Base-by-base conservation (phyloP, 2,888 invertebrate species). In the Rhagophthalmus giganteus region DNA sequence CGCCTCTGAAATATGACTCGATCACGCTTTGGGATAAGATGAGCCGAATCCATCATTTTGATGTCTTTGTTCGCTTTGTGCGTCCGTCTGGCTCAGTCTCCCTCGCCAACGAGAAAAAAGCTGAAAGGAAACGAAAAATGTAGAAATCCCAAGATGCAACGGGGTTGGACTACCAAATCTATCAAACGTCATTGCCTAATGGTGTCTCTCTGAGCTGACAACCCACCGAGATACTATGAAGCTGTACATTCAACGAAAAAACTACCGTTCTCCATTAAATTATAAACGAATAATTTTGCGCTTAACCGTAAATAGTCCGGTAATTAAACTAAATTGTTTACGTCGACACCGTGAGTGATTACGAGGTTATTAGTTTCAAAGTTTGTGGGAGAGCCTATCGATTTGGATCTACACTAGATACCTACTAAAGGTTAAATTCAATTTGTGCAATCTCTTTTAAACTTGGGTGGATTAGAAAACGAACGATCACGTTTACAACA, bases 31-130 rank as follows among this genome's bases (percentile, higher is more conserved):
- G 72, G 74, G 73, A 74, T 72, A 74, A 75, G 75, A 76, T 75
- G 76, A 75, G 75, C 74, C 72, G 70, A 72, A 76, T 76, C 72
- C 74, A 76, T 76, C 75, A 76, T 76, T 71, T 74, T 76, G 75
- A 75, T 76, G 75, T 75, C 76, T 76, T 75, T 75, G 75, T 76
- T 76, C 75, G 71, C 69, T 68, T 70, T 58, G 66, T 68, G 66
- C 71, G 66, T 65, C 64, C 65, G 64, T 66, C 65, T 61, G 60
- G 60, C 62, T 60, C 57, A 54, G 59, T 57, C 61, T 62, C 68
- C 65, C 66, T 62, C 56, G 45, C 40, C 45, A 64, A 59, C 54
- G 40, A 57, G 57, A 69, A 71, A 69, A 68, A 69, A 69, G 63
- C 65, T 65, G 65, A 64, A 66, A 66, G 65, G 65, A 66, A 65